Base-by-base conservation (phyloP, 2,113 vertebrate species). In the Syngnathus scovelli region DNA sequence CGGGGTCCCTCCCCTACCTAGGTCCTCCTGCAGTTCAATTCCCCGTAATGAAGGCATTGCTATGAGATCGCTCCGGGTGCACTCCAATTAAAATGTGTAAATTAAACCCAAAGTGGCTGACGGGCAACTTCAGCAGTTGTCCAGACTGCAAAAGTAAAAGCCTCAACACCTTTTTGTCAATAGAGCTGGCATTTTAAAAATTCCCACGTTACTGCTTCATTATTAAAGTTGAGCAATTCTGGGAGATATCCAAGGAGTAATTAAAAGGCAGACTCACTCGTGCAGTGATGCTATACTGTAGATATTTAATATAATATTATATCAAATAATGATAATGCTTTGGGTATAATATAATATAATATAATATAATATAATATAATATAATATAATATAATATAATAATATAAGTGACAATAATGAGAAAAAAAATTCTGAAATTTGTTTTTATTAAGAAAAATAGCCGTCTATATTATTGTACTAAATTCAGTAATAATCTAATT, bases 71-170 rank as follows among this genome's bases (percentile, higher is more conserved):
- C 82, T 82, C 68, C 67, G 70, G 70, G 78, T 71, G 68, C 71
- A 48, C 77, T 75, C 88, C 90, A 89, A 90, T 92, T 92, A 90
- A 89, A 91, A 90, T 79, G 83, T 88, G 84, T 83, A 86, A 87
- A 90, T 91, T 86, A 80, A 83, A 84, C 75, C 27, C 67, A 69
- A 81, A 65, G 62, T 70, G 72, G 76, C 76, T 76, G 71, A 83
- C 75, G 72, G 75, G 87, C 81, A 79, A 74, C 77, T 71, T 70
- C 48, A 78, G 67, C 60, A n/a, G 52, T 44, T 49, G 71, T 41
- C 60, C 78, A 71, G 63, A 61, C 67, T 69, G 21, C 6, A 12
- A 6, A 44, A 44, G 55, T 43, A n/a, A 61, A 76, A 64, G 69
- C 69, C n/a, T 38, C 39, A 46, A 62, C 27, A 61, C 36, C 59